phyloP scores from a whole-genome alignment of 2,113 vertebrate genomes.

The Planiliza haematocheilus region DNA sequence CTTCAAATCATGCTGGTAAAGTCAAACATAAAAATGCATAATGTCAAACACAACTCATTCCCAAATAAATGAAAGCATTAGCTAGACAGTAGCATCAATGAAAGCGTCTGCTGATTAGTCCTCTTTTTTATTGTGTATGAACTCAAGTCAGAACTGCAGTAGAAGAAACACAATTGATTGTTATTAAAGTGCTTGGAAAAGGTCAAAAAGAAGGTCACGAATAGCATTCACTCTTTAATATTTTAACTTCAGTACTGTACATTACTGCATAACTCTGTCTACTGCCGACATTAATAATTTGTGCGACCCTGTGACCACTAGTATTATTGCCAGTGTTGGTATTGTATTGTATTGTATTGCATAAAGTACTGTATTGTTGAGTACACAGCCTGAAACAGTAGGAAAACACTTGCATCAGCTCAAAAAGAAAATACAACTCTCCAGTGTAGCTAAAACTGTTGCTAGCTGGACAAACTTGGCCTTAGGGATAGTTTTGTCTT shows the following conservation, averaged over 20 bases:
- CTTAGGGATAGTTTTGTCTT: conserved; percentile 10
- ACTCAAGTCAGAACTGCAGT: neutral
- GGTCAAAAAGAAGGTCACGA: neutral
- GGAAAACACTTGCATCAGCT: conserved; percentile 2
- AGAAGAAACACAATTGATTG: neutral
- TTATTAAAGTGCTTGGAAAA: neutral
- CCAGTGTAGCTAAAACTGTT: neutral
- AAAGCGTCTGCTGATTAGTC: too few relatives aligned
- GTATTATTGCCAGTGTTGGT: neutral
- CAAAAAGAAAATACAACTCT: neutral
- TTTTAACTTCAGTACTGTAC: conserved; percentile 8
- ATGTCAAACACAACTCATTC: neutral
- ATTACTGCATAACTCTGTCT: conserved; percentile 4
- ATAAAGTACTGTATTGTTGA: conserved; percentile 7
- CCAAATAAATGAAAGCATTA: neutral
- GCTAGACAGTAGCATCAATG: neutral
- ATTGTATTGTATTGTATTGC: neutral
- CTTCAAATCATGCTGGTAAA: neutral
- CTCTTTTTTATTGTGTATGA: conserved; percentile 3
- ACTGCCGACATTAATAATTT: conserved; percentile 20
- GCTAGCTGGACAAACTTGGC: conserved; percentile 14
- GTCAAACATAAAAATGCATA: neutral
- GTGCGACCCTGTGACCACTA: neutral
- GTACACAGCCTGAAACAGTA: neutral
- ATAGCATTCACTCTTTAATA: conserved; percentile 6